Base-by-base conservation (phyloP, 2,797 vertebrate genomes). In the Euthynnus affinis region DNA sequence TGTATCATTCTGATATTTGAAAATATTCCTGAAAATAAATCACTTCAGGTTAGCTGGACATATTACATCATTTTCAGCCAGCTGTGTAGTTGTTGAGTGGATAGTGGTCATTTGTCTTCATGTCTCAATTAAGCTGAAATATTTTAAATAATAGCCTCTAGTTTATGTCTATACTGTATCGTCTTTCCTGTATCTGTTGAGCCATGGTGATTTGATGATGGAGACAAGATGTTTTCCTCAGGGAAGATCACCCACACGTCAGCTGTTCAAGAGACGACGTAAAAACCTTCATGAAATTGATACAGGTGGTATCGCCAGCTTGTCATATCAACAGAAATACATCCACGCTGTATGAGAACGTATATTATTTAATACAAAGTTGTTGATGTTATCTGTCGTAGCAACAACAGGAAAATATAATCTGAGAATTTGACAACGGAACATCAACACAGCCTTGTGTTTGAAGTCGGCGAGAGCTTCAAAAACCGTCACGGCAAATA, bases 401-500 rank as follows among this genome's bases (percentile, higher is more conserved):
- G 22, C 62, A 64, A 22, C 49, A 73, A 60, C 44, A 62, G 63
- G 51, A 61, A 69, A 27, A 52, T 34, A 17, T 9, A 8, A 57
- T 20, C 10, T 17, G 17, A 77, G 25, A 73, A 49, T 3, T 4
- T 63, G 68, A 34, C n/a, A 63, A 46, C 9, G 58, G 46, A 34
- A 49, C 52, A 59, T 63, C 29, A 65, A 70, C 46, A 22, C 56
- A 62, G 57, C 25, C 22, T 64, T 42, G 9, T 23, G 9, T 66
- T 57, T 55, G 29, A 76, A 78, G 40, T 59, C 29, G 51, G 58
- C 1, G 0, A 25, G 6, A 4, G 15, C 7, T 29, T 71, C 57
- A 51, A 32, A 66, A 76, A 60, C 1, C 48, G 9, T 56, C 42
- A 27, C 59, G 46, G 37, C 14, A 63, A 59, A 66, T 91, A 58